Percentiles rank a stretch among this genome's conserved stretches.
Evolutionary conservation across 2,888 invertebrate species (phyloP).

Genomic region (Macaria notata): DNA sequence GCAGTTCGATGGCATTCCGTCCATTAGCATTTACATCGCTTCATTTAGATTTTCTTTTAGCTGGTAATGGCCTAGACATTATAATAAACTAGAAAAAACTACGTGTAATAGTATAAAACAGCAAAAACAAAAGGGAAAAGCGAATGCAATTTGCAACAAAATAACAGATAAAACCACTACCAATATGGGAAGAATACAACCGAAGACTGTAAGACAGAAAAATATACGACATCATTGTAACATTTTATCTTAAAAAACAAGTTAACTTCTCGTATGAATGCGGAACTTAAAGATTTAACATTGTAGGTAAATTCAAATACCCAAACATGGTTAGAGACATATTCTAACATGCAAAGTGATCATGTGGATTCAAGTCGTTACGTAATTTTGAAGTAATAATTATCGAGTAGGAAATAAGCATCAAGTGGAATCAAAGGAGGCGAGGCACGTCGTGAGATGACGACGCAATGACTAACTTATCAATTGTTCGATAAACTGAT

Average conservation of each 20-base stretch:
- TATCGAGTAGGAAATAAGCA: conserved; percentile 44
- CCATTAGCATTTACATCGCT: conserved; percentile 10
- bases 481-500: conserved; percentile 24
- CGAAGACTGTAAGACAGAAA: too few relatives aligned
- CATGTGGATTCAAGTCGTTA: conserved; percentile 31
- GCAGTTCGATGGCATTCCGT: conserved; percentile 16
- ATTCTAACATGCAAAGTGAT: conserved; percentile 25
- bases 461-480: conserved; percentile 24
- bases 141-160: too few relatives aligned
- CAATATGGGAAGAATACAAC: too few relatives aligned
- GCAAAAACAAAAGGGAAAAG: too few relatives aligned
- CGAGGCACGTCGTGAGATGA: conserved; percentile 41
- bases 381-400: conserved; percentile 43
- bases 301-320: conserved; percentile 3
- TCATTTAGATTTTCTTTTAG: conserved; percentile 5
- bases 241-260: too few relatives aligned
- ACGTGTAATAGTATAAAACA: too few relatives aligned
- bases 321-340: conserved; percentile 18
- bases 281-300: conserved; percentile 10
- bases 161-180: too few relatives aligned
- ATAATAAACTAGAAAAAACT: background rate
- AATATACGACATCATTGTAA: background rate
- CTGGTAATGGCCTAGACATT: background rate
- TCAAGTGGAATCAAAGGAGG: conserved; percentile 37
- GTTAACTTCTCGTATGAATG: background rate